A percentile compares a stretch with the other conserved stretches of the same genome.
Evolutionary conservation across 2,888 invertebrate species (phyloP).

Genomic region (Nasonia oneida): DNA sequence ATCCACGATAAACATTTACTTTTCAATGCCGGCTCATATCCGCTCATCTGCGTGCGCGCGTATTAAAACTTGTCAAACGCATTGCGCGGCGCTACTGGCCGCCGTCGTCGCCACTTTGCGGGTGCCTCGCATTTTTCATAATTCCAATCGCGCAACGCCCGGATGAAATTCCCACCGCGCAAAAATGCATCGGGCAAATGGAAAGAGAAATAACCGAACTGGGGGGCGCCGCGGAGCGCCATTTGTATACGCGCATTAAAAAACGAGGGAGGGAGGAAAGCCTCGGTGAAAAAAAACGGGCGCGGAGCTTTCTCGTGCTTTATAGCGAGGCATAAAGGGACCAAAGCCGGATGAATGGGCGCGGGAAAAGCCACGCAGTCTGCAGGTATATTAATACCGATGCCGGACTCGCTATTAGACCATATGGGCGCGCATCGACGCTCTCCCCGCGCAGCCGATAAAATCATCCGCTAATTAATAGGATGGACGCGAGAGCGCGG

Average conservation of each 20-base stretch:
- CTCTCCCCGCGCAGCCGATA: constrained; percentile 60
- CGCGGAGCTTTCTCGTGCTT: neutral
- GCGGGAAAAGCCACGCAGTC: neutral
- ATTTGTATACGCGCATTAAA: constrained; percentile 26
- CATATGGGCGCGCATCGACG: constrained; percentile 64
- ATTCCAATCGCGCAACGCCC: constrained; percentile 12
- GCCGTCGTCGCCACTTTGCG: neutral
- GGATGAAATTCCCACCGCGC: neutral
- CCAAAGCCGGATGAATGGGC: constrained; percentile 35
- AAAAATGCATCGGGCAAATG: neutral
- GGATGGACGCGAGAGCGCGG: constrained; percentile 52
- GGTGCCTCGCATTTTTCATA: constrained; percentile 32
- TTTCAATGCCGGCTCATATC: neutral
- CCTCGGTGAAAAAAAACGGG: neutral
- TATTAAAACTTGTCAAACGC: constrained; percentile 41
- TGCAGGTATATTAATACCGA: constrained; percentile 43
- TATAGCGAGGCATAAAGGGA: neutral
- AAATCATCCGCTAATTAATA: constrained; percentile 69
- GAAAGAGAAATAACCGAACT: neutral
- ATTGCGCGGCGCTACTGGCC: neutral
- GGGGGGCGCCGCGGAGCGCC: no score
- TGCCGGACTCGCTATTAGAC: constrained; percentile 63
- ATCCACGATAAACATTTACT: constrained; percentile 15
- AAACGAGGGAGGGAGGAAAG: neutral
- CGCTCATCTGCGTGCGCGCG: neutral